Evolutionary conservation across 2,797 vertebrate genomes (phyloP).

Genomic region (Anguilla obscura): DNA sequence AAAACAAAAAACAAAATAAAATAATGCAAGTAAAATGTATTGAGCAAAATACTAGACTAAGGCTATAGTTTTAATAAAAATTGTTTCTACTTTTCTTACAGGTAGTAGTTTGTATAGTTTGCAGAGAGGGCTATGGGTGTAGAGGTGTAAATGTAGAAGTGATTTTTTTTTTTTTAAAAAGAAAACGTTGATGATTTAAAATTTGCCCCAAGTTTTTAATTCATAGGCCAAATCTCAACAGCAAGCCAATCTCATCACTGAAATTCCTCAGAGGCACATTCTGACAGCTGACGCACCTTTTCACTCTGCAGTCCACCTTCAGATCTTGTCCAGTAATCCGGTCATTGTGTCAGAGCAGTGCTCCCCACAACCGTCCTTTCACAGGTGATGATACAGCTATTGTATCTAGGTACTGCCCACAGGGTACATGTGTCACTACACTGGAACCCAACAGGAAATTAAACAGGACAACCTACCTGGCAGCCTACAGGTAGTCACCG

Average conservation of each 20-base stretch:
- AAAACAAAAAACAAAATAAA: neutral
- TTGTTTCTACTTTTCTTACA: neutral
- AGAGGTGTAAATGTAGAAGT: neutral
- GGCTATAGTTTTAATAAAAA: neutral
- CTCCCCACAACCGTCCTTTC: too few relatives aligned
- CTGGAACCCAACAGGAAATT: too few relatives aligned
- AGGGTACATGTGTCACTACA: too few relatives aligned
- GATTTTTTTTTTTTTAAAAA: neutral
- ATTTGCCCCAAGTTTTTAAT: neutral
- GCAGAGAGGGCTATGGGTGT: neutral
- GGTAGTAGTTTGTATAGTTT: neutral
- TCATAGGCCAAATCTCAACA: neutral
- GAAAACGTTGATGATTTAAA: neutral
- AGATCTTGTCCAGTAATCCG: too few relatives aligned
- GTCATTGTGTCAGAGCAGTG: too few relatives aligned
- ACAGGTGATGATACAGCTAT: too few relatives aligned
- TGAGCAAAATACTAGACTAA: neutral
- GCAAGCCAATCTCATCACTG: neutral
- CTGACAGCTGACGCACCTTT: neutral
- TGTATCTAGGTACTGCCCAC: too few relatives aligned
- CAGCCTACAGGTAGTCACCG: neutral
- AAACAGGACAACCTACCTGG: too few relatives aligned
- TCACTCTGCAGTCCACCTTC: neutral
- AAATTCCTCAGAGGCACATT: neutral
- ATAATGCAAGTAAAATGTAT: neutral